Evolutionary conservation across 2,797 vertebrate genomes (phyloP).

Genomic region (Pseudocheirus occidentalis): DNA sequence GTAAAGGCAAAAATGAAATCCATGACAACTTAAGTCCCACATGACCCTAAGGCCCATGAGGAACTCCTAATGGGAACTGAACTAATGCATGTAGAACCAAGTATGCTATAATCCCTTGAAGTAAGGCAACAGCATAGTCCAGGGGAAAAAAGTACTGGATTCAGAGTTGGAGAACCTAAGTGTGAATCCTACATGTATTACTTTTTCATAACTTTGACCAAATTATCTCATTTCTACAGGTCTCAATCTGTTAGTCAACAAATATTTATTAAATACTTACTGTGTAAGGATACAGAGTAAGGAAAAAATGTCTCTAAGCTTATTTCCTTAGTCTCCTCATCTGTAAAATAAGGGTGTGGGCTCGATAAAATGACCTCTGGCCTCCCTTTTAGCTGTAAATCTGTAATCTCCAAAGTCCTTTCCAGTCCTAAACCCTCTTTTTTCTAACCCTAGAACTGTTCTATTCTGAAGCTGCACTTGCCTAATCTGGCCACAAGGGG

Average conservation of each 20-base stretch:
- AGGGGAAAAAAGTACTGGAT: not conserved
- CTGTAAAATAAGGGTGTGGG: not conserved
- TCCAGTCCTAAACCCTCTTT: not conserved
- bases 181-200: not conserved
- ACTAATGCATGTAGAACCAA: not conserved
- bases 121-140: not conserved
- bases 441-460: not conserved
- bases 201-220: not conserved
- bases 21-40: not conserved
- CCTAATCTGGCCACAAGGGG: slow-evolving; percentile 35
- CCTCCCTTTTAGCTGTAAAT: not conserved
- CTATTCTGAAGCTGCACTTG: not conserved
- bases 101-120: not conserved
- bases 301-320: not conserved
- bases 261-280: not conserved
- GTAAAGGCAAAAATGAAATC: not conserved
- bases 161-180: not conserved
- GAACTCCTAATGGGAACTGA: not conserved
- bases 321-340: not conserved
- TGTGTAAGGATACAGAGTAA: not conserved
- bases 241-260: not conserved
- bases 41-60: not conserved
- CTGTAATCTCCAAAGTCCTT: not conserved
- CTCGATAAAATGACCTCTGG: not conserved
- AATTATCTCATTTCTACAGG: not conserved